Evolutionary conservation across 2,888 invertebrate species (phyloP).

Genomic region (Cenopis cana): DNA sequence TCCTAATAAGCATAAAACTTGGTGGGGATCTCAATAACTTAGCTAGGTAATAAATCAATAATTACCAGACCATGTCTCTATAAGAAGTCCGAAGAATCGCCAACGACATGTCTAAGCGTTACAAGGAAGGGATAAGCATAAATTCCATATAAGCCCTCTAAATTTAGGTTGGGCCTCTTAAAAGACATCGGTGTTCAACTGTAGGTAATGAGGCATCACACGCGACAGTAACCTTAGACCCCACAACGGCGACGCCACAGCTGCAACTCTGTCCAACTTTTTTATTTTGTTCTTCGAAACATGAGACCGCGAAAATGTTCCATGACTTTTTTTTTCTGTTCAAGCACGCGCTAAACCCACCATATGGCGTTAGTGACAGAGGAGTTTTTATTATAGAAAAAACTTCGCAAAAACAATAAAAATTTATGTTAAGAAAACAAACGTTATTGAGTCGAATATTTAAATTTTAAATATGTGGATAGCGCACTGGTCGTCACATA

Average conservation of each 20-base stretch:
- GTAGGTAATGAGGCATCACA: conserved; percentile 54
- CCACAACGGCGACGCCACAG: conserved; percentile 69
- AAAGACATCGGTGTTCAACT: conserved; percentile 25
- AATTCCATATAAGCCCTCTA: conserved; percentile 9
- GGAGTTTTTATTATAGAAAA: conserved; percentile 29
- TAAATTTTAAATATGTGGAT: conserved; percentile 44
- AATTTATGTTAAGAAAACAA: neutral
- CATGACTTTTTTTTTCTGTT: conserved; percentile 59
- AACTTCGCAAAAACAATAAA: conserved; percentile 17
- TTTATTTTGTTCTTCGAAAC: conserved; percentile 72
- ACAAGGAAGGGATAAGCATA: conserved; percentile 15
- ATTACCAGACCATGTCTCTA: too few relatives aligned
- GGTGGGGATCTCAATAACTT: too few relatives aligned
- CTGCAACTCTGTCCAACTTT: conserved; percentile 66
- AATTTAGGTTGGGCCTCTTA: conserved; percentile 12
- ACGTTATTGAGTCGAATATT: neutral
- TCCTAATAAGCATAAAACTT: neutral
- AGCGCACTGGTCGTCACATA: conserved; percentile 58
- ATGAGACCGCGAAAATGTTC: conserved; percentile 74
- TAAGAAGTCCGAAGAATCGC: neutral
- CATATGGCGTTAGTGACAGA: conserved; percentile 73
- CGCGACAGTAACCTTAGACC: conserved; percentile 79
- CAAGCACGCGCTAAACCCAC: conserved; percentile 77
- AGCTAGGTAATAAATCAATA: too few relatives aligned
- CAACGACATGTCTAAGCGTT: neutral